Evolutionary conservation across 2,797 vertebrate species (phyloP).

Genomic region (Micromesistius poutassou): DNA sequence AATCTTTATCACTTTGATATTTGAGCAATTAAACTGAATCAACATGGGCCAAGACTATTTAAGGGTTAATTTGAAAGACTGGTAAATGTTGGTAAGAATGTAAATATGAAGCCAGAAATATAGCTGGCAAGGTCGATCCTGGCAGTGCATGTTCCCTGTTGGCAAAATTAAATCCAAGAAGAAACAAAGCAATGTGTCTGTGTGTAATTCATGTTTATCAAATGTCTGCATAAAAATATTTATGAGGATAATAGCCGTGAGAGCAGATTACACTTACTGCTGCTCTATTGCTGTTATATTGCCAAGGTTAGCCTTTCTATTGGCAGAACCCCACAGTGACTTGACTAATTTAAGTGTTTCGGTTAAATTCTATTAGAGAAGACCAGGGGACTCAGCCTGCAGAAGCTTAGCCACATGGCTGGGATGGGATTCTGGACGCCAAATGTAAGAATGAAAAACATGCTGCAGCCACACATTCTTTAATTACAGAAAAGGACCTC

Average conservation of each 20-base stretch:
- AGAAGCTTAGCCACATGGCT: conserved; percentile 56
- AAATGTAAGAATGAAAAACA: conserved; percentile 68
- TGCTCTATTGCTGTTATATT: background rate
- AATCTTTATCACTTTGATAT: background rate
- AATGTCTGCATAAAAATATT: background rate
- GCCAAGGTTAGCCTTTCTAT: background rate
- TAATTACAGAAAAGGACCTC: conserved; percentile 62
- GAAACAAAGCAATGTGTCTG: conserved; percentile 2
- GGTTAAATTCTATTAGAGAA: conserved; percentile 40
- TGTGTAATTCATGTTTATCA: background rate
- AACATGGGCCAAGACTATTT: background rate
- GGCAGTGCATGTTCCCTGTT: background rate
- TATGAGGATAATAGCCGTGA: background rate
- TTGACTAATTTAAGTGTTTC: conserved; percentile 46
- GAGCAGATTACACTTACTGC: background rate
- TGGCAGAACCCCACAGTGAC: conserved; percentile 34
- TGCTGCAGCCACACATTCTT: conserved; percentile 63
- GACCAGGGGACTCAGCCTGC: conserved; percentile 38
- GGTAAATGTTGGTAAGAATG: background rate
- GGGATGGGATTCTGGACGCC: conserved; percentile 45
- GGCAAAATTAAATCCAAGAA: background rate
- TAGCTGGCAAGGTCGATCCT: background rate
- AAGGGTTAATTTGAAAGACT: background rate
- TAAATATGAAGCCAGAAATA: background rate
- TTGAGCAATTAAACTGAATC: background rate